These are phyloP conservation scores for Lutjanus erythropterus DNA, from an alignment of 2,113 vertebrate species.

Conservation along the genomic window DNA sequence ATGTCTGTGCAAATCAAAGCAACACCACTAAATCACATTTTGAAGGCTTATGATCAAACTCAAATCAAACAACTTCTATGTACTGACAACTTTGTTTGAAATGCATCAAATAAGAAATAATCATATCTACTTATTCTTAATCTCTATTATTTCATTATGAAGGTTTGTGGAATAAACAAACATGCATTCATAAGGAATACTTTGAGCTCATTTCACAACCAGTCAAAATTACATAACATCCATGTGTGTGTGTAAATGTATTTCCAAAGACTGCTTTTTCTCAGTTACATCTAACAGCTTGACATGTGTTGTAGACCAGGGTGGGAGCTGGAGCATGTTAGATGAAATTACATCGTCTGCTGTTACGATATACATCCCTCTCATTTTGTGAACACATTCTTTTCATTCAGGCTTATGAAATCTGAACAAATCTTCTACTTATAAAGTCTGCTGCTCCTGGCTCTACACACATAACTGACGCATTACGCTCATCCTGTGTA, in stretches of 20 bases:
- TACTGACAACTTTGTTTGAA: not conserved
- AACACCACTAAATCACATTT: not conserved
- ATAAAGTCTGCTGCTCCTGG: slow-evolving; percentile 25
- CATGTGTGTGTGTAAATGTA: not conserved
- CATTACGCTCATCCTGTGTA: slow-evolving; percentile 15
- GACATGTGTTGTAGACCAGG: slow-evolving; percentile 17
- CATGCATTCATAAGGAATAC: not conserved
- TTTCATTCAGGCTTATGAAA: slow-evolving; percentile 36
- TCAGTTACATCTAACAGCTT: slow-evolving; percentile 7
- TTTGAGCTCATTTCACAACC: slow-evolving; percentile 6
- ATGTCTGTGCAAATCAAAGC: not conserved
- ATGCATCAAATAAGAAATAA: not conserved
- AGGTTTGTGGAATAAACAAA: not conserved
- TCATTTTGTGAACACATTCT: slow-evolving; percentile 8
- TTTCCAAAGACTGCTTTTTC: not conserved
- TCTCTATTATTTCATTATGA: not conserved
- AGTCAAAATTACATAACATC: slow-evolving; percentile 8
- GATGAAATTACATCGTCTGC: not conserved
- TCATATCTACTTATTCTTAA: not conserved
- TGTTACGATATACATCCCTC: not conserved
- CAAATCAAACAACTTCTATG: not conserved
- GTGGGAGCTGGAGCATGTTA: not conserved
- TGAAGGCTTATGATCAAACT: not conserved
- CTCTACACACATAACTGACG: slow-evolving; percentile 38
- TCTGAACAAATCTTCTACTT: slow-evolving; percentile 40